Conservation (phyloP, 2,888 invertebrate species). For the Trachelus stipa region DNA sequence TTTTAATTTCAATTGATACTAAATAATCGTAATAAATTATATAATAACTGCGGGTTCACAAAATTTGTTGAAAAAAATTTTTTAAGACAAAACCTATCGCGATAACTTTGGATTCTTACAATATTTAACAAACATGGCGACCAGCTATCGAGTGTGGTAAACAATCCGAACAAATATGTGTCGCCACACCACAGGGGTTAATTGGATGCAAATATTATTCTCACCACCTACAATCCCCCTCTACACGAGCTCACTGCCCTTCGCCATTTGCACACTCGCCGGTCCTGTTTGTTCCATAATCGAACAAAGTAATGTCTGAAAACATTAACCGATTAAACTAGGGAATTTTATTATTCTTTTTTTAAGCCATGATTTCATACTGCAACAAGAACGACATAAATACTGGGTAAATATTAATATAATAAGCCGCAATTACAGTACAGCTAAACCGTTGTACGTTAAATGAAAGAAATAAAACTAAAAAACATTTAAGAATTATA, state of each 20-base stretch:
- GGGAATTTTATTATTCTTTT: background rate
- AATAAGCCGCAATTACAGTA: no score
- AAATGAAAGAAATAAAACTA: no score
- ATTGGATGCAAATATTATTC: constrained; percentile 43
- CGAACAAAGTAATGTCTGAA: constrained; percentile 15
- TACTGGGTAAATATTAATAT: background rate
- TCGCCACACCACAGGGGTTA: constrained; percentile 20
- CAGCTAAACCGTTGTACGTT: no score
- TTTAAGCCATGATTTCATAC: background rate
- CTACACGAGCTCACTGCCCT: background rate
- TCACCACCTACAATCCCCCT: background rate
- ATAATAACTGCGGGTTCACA: no score
- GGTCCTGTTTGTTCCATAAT: background rate
- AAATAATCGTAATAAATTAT: no score
- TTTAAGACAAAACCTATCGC: background rate
- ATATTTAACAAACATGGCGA: constrained; percentile 13
- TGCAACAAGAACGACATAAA: background rate
- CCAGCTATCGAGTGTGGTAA: constrained; percentile 15
- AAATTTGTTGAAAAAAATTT: background rate
- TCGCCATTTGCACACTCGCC: background rate
- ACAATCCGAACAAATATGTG: constrained; percentile 18
- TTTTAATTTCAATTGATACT: no score
- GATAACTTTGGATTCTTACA: background rate
- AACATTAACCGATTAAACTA: constrained; percentile 25
- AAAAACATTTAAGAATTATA: no score